Base-by-base conservation (phyloP, 2,113 vertebrate species). In the Nesogale talazaci region DNA sequence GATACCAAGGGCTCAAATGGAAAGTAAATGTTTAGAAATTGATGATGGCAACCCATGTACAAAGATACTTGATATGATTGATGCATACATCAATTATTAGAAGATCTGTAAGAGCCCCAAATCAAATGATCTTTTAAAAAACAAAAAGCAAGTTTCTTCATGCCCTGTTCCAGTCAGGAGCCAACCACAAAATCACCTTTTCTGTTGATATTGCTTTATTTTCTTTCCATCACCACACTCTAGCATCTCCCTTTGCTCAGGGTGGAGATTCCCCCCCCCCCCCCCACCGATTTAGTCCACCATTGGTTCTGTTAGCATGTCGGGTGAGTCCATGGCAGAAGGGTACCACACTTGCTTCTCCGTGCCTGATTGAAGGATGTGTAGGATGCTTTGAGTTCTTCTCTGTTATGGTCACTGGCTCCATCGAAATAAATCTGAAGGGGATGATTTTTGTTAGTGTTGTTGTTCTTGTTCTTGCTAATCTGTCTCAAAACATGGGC, bases 171-270 rank as follows among this genome's bases (percentile, higher is more conserved):
- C 29, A 88, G 19, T 77, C 65, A 80, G 16, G 2, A 75, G 40
- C 7, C 78, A 75, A 56, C 2, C 17, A 12, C 57, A 20, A 78
- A 65, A 88, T 85, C 61, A 72, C 27, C 15, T 4, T 11, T n/a
- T 40, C 40, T 75, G 23, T 65, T 65, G 63, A 52, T 52, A 27
- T 63, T 70, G 16, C 4, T 19, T 77, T 25, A 25, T 65, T 52
- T 52, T 52, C 46, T 7, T 83, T 94, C 70, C 38, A 27, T 72
- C 75, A 61, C 40, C 46, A 57, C 25, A 84, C 11, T 19, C 77
- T 59, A 75, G n/a, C 34, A 15, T 77, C 23, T 42, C 90, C n/a
- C 79, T 88, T 83, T 90, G 19, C 67, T 83, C 81, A 52, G 29
- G 20, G 38, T 23, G 38, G 31, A 27, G 56, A 36, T 40, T 42